Base-by-base conservation (phyloP, 2,888 invertebrate species). In the Orthonychiurus folsomi region DNA sequence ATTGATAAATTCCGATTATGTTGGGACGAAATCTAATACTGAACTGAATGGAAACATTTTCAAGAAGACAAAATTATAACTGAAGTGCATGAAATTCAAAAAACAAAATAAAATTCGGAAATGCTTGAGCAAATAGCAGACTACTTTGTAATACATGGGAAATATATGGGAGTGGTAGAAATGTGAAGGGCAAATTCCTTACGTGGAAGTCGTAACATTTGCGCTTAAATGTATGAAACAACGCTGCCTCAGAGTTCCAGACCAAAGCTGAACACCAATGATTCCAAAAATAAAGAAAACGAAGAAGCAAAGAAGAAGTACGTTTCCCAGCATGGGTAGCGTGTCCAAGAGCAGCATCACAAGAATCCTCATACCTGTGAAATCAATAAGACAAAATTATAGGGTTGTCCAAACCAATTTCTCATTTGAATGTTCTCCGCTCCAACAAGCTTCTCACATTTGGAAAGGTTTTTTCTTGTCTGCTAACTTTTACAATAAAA, bases 221-320 rank as follows among this genome's bases (percentile, higher is more conserved):
- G 83, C 82, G 65, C 87, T 86, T 69, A 86, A 80, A 68, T 86
- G 84, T 65, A 93, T 83, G 77, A 88, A 91, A 78, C 96, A 96
- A 63, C 96, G 85, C 78, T 96, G 95, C 70, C 97, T 82, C 61
- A 99, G 82, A 67, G 97, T 90, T 56, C 99, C 99, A 78, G 97
- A 92, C 99, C 99, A 99, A 59, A 99, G 83, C 79, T 99, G 99
- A 50, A 99, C 99, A 23, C 99, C 99, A 73, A 99, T 91, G 76
- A 99, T 99, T 72, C 99, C 99, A 77, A 99, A 99, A 78, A 99
- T 99, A 84, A 99, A 99, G 85, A 99, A 99, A 65, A 99, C 99
- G 83, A 99, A 99, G 84, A 99, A 99, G 80, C 99, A 99, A 75
- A 99, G 81, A 96, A 99, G 65, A 71, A 99, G 82, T 59, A 99